These are phyloP conservation scores for Pedionomus torquatus DNA, from an alignment of 2,113 vertebrate species.

Conservation along the genomic window DNA sequence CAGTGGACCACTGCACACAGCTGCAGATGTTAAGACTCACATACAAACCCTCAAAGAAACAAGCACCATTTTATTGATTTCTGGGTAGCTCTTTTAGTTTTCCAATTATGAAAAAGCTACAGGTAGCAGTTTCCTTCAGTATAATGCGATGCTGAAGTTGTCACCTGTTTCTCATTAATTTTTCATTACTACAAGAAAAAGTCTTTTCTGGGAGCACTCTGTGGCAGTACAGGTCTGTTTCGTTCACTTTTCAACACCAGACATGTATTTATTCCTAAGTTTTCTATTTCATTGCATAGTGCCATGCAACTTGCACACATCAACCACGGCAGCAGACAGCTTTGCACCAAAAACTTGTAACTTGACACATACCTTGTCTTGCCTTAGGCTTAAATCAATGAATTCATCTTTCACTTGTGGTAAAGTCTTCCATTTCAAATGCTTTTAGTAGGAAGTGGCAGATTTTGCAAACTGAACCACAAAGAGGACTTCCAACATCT, in stretches of 20 bases:
- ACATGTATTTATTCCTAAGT: slow-evolving; percentile 25
- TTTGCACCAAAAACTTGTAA: slow-evolving; percentile 47
- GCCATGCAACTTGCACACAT: slow-evolving; percentile 50
- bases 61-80: neutral
- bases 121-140: slow-evolving; percentile 20
- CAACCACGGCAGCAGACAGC: slow-evolving; percentile 36
- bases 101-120: slow-evolving; percentile 28
- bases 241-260: slow-evolving; percentile 28
- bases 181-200: slow-evolving; percentile 51
- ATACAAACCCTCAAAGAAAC: neutral
- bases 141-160: neutral
- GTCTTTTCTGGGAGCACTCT: slow-evolving; percentile 11
- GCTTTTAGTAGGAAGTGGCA: slow-evolving; percentile 22
- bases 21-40: neutral
- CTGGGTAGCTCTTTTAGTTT: slow-evolving; percentile 1
- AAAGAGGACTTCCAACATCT: slow-evolving; percentile 1
- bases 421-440: slow-evolving; percentile 53
- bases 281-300: slow-evolving; percentile 33
- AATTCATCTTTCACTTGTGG: slow-evolving; percentile 58
- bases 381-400: slow-evolving; percentile 66
- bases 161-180: slow-evolving; percentile 39
- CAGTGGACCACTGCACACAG: neutral
- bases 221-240: neutral
- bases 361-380: slow-evolving; percentile 56
- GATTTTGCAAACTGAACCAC: slow-evolving; percentile 6